phyloP scores from a whole-genome alignment of 2,888 invertebrate genomes.

The Bruchidius siliquastri region DNA sequence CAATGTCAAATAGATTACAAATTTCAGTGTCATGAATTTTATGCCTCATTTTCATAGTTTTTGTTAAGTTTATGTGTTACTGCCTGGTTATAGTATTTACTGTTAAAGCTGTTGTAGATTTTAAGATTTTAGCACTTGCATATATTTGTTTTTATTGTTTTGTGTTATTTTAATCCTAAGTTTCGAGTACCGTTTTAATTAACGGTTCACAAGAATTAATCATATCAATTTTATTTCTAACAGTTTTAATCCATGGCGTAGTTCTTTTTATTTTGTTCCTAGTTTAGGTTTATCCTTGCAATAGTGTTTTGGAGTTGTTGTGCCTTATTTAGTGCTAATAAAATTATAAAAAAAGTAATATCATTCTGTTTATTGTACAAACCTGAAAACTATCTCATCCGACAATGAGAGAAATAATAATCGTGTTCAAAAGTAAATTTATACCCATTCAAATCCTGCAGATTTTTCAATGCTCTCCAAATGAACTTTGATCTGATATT shows the following conservation, averaged over 20 bases:
- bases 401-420: no score
- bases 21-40: background rate
- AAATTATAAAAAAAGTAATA: background rate
- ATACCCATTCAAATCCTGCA: no score
- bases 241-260: conserved; percentile 21
- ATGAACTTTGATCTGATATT: no score
- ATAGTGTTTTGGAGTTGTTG: conserved; percentile 39
- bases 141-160: background rate
- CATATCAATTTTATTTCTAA: conserved; percentile 41
- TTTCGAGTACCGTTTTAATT: conserved; percentile 4
- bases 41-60: background rate
- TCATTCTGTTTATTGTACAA: background rate
- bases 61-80: background rate
- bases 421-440: no score
- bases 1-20: background rate
- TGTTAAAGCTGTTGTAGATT: background rate
- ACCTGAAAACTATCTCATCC: background rate
- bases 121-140: background rate
- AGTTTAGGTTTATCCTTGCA: conserved; percentile 14
- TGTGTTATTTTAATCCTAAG: conserved; percentile 10
- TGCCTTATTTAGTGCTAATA: conserved; percentile 31
- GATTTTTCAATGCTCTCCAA: no score
- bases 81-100: background rate
- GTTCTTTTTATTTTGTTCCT: background rate
- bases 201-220: conserved; percentile 43